Conservation (phyloP, 2,113 vertebrate species). For the Aleadryas rufinucha region DNA sequence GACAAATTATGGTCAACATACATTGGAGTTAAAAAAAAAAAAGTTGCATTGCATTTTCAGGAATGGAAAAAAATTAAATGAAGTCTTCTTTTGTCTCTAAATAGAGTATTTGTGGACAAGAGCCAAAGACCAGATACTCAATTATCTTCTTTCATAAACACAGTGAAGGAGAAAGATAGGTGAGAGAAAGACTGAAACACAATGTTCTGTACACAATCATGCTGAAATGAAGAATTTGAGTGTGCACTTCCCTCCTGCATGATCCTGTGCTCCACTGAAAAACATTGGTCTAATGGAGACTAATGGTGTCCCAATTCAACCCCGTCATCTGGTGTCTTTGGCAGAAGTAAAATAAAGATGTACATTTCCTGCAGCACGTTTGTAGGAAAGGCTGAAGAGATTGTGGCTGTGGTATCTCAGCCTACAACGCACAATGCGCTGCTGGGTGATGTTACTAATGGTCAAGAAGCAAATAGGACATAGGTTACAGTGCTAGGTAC, state of each 20-base stretch:
- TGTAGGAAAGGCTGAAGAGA: not conserved
- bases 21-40: not conserved
- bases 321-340: not conserved
- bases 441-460: not conserved
- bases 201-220: not conserved
- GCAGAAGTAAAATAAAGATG: not conserved
- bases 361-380: not conserved
- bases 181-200: not conserved
- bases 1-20: not conserved
- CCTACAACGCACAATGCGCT: not conserved
- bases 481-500: not conserved
- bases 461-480: not conserved
- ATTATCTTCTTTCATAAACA: not conserved
- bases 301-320: not conserved
- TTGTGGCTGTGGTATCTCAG: not conserved
- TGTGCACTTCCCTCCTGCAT: not conserved
- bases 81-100: not conserved
- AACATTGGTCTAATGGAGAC: not conserved
- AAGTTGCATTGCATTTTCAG: not conserved
- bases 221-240: not conserved
- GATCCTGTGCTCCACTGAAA: accelerated
- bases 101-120: not conserved
- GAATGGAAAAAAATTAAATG: not conserved
- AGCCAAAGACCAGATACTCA: not conserved
- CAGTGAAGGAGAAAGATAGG: not conserved